Evolutionary conservation across 2,113 vertebrate genomes (phyloP).

Genomic region (Rhinoptilus africanus): DNA sequence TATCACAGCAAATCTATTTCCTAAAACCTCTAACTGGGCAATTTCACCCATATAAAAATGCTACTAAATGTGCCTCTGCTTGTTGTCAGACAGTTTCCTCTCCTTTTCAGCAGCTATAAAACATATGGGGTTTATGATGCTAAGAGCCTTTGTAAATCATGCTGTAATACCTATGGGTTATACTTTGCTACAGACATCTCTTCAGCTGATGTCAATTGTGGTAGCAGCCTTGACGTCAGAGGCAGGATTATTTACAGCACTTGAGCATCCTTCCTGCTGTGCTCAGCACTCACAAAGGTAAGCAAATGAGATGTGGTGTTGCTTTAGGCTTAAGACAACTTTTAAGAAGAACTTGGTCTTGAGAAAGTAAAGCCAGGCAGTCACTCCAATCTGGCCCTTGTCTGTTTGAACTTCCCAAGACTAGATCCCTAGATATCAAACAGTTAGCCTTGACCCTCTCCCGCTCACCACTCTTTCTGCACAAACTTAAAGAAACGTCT

Average conservation of each 20-base stretch:
- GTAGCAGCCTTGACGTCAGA: not conserved
- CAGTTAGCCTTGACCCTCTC: not conserved
- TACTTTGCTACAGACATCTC: not conserved
- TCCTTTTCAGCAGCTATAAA: slow-evolving; percentile 13
- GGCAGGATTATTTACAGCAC: slow-evolving; percentile 19
- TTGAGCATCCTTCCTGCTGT: not conserved
- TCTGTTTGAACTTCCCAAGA: not conserved
- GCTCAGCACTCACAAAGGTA: not conserved
- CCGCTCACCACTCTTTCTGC: not conserved
- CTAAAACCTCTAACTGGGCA: slow-evolving; percentile 6
- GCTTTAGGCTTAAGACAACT: not conserved
- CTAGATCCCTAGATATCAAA: not conserved
- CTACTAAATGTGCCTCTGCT: not conserved
- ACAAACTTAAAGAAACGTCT: not conserved
- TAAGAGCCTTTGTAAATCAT: slow-evolving; percentile 8
- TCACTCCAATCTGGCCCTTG: not conserved
- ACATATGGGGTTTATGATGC: not conserved
- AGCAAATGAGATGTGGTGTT: not conserved
- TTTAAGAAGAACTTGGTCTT: not conserved
- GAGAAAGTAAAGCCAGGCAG: not conserved
- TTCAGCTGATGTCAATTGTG: slow-evolving; percentile 24
- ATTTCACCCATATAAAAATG: not conserved
- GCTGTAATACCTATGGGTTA: not conserved
- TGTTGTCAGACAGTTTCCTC: not conserved
- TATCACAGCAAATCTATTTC: not conserved